These are phyloP conservation scores for Tympanoctomys barrerae DNA, from an alignment of 2,797 vertebrate genomes.

Conservation along the genomic window DNA sequence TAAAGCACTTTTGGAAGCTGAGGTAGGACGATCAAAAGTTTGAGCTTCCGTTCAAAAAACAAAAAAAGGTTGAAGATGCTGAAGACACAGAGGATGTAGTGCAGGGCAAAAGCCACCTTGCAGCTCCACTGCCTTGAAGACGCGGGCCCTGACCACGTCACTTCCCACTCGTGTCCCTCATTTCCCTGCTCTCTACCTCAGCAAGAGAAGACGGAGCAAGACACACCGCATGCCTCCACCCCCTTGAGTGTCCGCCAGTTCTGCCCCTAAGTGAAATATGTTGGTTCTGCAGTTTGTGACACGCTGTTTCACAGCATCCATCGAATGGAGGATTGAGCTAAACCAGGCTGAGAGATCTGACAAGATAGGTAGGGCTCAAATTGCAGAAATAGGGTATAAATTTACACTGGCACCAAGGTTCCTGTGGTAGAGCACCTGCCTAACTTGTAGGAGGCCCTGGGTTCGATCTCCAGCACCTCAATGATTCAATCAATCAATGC, in stretches of 20 bases:
- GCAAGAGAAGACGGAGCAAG: neutral
- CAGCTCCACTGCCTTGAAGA: neutral
- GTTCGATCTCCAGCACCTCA: neutral
- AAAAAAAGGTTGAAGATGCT: neutral
- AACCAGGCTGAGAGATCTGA: neutral
- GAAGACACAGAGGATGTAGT: neutral
- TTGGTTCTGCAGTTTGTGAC: neutral
- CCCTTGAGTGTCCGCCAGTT: neutral
- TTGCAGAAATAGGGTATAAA: neutral
- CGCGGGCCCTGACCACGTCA: neutral
- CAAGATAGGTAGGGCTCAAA: neutral
- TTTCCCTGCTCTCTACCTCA: neutral
- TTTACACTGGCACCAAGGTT: neutral
- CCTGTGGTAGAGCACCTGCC: neutral
- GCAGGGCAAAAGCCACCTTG: neutral
- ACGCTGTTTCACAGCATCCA: neutral
- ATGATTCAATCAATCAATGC: neutral
- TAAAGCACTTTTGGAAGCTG: neutral
- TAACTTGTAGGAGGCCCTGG: neutral
- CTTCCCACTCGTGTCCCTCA: neutral
- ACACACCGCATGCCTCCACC: neutral
- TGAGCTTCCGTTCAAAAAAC: neutral
- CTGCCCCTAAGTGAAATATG: neutral
- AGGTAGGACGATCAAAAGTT: neutral
- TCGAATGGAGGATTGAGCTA: neutral